Evolutionary conservation across 2,888 invertebrate species (phyloP).

Genomic region (Euproctis similis): DNA sequence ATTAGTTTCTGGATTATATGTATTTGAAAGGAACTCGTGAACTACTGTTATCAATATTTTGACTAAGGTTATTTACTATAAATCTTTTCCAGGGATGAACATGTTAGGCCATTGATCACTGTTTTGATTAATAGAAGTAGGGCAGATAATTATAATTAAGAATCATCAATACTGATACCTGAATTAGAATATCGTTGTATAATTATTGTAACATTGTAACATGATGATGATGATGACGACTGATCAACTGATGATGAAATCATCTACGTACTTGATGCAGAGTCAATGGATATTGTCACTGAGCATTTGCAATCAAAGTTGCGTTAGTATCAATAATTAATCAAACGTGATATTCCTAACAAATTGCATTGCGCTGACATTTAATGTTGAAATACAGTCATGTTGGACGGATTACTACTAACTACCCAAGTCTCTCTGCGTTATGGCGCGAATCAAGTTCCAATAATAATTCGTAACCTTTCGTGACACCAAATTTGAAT

Average conservation of each 20-base stretch:
- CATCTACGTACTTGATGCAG: slow-evolving; percentile 19
- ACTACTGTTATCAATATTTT: too few species aligned
- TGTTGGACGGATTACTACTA: slow-evolving; percentile 32
- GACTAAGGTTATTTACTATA: too few species aligned
- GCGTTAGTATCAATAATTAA: slow-evolving; percentile 50
- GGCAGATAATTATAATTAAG: too few species aligned
- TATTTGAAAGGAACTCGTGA: too few species aligned
- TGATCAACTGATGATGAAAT: slow-evolving; percentile 11
- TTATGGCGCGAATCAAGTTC: too few species aligned
- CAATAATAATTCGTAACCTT: slow-evolving; percentile 24
- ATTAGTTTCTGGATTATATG: too few species aligned
- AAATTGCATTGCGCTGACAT: slow-evolving; percentile 24
- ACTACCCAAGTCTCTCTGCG: slow-evolving; percentile 25
- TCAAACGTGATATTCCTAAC: slow-evolving; percentile 30
- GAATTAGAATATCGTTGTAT: too few species aligned
- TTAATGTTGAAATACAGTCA: slow-evolving; percentile 30
- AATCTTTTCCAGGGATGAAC: too few species aligned
- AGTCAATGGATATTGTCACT: slow-evolving; percentile 19
- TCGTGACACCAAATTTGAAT: slow-evolving; percentile 5
- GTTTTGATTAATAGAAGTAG: too few species aligned
- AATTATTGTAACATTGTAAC: too few species aligned
- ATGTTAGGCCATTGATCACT: too few species aligned
- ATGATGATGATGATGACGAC: too few species aligned
- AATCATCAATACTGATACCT: background rate
- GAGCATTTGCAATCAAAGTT: slow-evolving; percentile 35